Conservation (phyloP, 2,797 vertebrate species). For the Falco rusticolus region DNA sequence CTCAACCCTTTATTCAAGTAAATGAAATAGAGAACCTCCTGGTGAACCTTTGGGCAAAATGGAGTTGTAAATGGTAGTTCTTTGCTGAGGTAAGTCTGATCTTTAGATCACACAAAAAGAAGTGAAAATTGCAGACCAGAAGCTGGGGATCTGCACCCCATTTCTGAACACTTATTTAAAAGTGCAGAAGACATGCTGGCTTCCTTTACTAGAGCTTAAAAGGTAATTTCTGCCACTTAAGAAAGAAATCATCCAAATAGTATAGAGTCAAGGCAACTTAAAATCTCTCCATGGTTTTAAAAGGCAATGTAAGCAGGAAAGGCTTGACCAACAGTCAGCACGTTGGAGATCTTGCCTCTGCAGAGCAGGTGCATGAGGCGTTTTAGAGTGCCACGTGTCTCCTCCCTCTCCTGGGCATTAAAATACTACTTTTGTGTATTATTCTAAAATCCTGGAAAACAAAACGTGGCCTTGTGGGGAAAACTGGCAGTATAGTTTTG, state of each 20-base stretch:
- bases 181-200: not conserved
- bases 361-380: not conserved
- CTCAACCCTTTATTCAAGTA: not conserved
- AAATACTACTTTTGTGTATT: not conserved
- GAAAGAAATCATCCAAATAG: not conserved
- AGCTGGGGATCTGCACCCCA: not conserved
- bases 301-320: not conserved
- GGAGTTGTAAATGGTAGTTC: not conserved
- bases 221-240: not conserved
- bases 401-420: not conserved
- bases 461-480: not conserved
- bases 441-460: not conserved
- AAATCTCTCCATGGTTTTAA: not conserved
- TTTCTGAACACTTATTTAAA: not conserved
- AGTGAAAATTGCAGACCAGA: not conserved
- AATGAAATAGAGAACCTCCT: not conserved
- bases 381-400: not conserved
- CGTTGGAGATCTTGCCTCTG: not conserved
- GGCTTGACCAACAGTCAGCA: not conserved
- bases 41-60: not conserved
- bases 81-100: not conserved
- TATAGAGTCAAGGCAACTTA: not conserved
- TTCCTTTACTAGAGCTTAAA: not conserved
- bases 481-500: not conserved
- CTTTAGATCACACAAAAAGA: not conserved